Evolutionary conservation across 2,113 vertebrate species (phyloP).

Genomic region (Nibea albiflora): DNA sequence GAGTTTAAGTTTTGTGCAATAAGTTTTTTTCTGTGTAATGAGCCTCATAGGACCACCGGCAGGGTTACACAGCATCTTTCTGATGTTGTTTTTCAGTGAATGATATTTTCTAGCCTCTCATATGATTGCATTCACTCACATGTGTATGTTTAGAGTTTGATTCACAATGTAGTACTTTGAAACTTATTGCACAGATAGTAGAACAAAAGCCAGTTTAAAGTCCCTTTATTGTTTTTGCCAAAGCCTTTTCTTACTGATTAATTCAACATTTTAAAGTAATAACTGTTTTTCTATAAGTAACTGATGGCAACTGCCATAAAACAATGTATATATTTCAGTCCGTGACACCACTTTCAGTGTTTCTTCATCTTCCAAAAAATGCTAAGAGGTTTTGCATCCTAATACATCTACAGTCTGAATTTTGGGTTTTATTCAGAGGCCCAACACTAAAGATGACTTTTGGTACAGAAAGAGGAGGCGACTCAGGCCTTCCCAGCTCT

Average conservation of each 20-base stretch:
- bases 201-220: too few relatives aligned
- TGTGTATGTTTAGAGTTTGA: not conserved
- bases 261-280: too few relatives aligned
- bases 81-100: not conserved
- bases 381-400: not conserved
- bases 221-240: not conserved
- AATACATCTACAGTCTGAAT: not conserved
- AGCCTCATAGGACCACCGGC: not conserved
- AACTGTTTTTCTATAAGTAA: not conserved
- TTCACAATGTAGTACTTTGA: not conserved
- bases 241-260: too few relatives aligned
- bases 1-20: not conserved
- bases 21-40: not conserved
- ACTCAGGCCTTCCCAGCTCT: conserved; percentile 12
- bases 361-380: not conserved
- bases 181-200: not conserved
- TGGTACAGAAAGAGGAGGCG: conserved; percentile 1
- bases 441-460: not conserved
- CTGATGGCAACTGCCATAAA: not conserved
- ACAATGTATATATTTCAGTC: not conserved
- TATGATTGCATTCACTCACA: not conserved
- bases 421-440: not conserved
- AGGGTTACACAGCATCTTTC: not conserved
- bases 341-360: too few relatives aligned
- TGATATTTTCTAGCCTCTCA: not conserved